Conservation (phyloP, 2,797 vertebrate species). For the Clarias pachynema region DNA sequence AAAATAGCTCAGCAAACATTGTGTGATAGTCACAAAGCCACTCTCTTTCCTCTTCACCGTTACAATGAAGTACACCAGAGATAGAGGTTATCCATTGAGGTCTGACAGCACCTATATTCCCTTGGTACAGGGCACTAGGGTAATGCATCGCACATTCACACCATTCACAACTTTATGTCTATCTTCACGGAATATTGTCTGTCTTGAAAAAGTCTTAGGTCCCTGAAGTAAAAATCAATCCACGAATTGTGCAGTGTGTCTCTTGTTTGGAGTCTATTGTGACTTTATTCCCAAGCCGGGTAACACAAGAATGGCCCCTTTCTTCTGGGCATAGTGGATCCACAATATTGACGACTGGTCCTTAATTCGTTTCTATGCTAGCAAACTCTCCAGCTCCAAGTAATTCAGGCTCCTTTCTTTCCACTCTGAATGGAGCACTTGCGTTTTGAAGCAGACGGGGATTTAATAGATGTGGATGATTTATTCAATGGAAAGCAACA, state of each 20-base stretch:
- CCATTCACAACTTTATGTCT: conserved; percentile 69
- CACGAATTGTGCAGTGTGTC: conserved; percentile 73
- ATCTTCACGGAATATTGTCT: conserved; percentile 74
- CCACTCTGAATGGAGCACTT: conserved; percentile 71
- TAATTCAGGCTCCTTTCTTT: conserved; percentile 80
- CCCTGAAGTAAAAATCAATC: conserved; percentile 82
- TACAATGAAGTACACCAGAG: conserved; percentile 68
- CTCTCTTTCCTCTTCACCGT: conserved; percentile 60
- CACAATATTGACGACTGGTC: conserved; percentile 85
- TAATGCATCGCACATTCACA: conserved; percentile 76
- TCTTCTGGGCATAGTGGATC: conserved; percentile 79
- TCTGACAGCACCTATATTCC: conserved; percentile 73
- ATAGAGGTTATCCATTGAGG: conserved; percentile 75
- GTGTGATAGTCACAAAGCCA: conserved; percentile 60
- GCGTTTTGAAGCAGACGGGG: conserved; percentile 73
- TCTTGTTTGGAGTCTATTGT: conserved; percentile 82
- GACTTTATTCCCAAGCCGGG: conserved; percentile 79
- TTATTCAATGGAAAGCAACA: conserved; percentile 78
- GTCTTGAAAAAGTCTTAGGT: conserved; percentile 78
- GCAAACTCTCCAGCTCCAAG: conserved; percentile 79
- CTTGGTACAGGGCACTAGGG: conserved; percentile 72
- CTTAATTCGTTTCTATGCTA: conserved; percentile 80
- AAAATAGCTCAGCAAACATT: conserved; percentile 65
- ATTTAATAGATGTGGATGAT: conserved; percentile 81
- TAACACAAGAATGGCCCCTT: conserved; percentile 81